Conservation (phyloP, 1,140 invertebrate species). For the Laupala kohalensis region DNA sequence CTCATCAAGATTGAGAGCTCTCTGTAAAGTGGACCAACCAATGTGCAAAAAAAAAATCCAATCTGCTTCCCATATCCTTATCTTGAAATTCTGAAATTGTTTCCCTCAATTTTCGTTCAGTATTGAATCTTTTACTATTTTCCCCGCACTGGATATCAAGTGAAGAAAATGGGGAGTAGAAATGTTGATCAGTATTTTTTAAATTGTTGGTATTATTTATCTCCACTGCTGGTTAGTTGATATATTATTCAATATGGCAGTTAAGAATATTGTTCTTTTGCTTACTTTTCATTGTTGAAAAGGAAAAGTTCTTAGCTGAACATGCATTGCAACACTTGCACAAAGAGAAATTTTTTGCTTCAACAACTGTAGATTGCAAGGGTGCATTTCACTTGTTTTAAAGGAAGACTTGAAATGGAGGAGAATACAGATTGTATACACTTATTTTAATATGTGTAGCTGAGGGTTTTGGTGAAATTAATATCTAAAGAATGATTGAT, state of each 20-base stretch:
- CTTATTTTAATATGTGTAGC: neutral
- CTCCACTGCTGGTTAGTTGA: neutral
- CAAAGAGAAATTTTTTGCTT: neutral
- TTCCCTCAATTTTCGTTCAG: neutral
- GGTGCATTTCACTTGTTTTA: neutral
- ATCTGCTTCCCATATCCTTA: constrained; percentile 7
- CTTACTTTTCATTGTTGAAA: neutral
- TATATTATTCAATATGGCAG: neutral
- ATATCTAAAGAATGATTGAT: neutral
- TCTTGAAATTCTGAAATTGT: neutral
- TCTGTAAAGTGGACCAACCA: constrained; percentile 10
- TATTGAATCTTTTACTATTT: neutral
- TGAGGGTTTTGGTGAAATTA: neutral
- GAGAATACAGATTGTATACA: neutral
- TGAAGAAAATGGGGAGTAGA: neutral
- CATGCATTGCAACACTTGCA: neutral
- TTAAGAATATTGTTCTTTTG: neutral
- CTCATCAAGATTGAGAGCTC: constrained; percentile 71
- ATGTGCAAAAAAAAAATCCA: neutral
- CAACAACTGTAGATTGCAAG: neutral
- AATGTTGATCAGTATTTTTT: neutral
- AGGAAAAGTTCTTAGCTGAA: neutral
- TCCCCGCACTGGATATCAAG: neutral
- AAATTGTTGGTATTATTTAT: neutral
- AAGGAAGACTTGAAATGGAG: neutral